Evolutionary conservation across 2,888 invertebrate species (phyloP).

Genomic region (Allygus modestus): DNA sequence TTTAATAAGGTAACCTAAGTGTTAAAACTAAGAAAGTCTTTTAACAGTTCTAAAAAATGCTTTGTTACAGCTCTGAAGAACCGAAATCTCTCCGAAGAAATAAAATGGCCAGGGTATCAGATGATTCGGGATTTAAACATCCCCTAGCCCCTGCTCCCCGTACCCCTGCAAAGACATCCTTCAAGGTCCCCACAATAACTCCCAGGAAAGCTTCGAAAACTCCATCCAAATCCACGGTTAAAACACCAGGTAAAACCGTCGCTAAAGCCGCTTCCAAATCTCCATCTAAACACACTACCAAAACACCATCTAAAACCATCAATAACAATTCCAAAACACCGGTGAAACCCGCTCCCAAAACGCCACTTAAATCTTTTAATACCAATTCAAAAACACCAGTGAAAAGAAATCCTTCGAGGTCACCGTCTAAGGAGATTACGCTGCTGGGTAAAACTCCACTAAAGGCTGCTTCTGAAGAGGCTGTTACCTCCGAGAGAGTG

Average conservation of each 20-base stretch:
- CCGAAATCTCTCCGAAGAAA: not conserved
- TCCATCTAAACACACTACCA: no score
- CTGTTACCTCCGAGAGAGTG: not conserved
- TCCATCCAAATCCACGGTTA: not conserved
- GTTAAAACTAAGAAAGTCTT: no score
- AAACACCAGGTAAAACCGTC: not conserved
- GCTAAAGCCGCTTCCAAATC: not conserved
- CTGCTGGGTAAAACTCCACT: constrained; percentile 5
- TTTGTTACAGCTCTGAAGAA: constrained; percentile 33
- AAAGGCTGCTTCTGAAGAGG: not conserved
- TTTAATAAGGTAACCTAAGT: no score
- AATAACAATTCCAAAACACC: not conserved
- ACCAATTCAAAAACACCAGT: not conserved
- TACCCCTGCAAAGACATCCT: constrained; percentile 32
- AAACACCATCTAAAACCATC: not conserved
- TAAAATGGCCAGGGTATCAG: not conserved
- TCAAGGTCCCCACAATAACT: constrained; percentile 35
- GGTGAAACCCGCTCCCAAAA: not conserved
- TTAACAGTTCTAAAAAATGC: no score
- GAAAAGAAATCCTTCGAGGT: not conserved
- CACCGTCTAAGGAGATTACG: not conserved
- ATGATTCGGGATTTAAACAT: not conserved
- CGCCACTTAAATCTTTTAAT: not conserved
- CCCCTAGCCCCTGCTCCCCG: constrained; percentile 21
- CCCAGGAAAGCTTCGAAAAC: constrained; percentile 1